A percentile compares a stretch with the other conserved stretches of the same genome.
These are phyloP conservation scores for Acleris emargana DNA, from an alignment of 2,888 invertebrate genomes.

Conservation along the genomic window DNA sequence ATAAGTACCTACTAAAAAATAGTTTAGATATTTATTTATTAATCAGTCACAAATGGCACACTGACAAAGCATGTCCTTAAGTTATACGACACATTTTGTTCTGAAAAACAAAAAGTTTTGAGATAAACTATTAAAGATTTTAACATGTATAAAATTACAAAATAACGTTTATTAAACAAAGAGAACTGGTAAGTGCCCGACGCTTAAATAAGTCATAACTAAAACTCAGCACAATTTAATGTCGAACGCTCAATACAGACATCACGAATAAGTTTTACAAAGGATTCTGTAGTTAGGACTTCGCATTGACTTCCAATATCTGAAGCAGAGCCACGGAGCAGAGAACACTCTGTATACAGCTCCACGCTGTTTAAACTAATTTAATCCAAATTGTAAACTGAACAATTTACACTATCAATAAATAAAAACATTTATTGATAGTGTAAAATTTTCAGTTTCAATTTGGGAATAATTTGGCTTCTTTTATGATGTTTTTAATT, in stretches of 20 bases:
- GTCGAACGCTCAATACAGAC: slow-evolving; percentile 23
- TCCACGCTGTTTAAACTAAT: slow-evolving; percentile 12
- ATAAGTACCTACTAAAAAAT: no score
- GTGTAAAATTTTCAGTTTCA: no score
- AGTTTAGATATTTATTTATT: no score
- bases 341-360: neutral
- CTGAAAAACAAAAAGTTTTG: no score
- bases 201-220: neutral
- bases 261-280: slow-evolving; percentile 39
- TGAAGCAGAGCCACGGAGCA: slow-evolving; percentile 4
- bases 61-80: no score
- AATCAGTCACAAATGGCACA: no score
- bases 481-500: neutral
- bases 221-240: neutral
- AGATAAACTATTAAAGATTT: no score
- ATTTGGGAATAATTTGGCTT: neutral
- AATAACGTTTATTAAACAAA: neutral
- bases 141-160: neutral
- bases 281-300: slow-evolving; percentile 31
- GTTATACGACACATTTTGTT: no score
- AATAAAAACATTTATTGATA: no score
- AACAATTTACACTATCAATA: slow-evolving; percentile 3
- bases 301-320: slow-evolving; percentile 9
- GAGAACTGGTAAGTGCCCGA: neutral
- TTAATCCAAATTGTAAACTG: neutral